A percentile compares a stretch with the other conserved stretches of the same genome.
phyloP scores from a whole-genome alignment of 2,888 invertebrate genomes.

The Apamea monoglypha region DNA sequence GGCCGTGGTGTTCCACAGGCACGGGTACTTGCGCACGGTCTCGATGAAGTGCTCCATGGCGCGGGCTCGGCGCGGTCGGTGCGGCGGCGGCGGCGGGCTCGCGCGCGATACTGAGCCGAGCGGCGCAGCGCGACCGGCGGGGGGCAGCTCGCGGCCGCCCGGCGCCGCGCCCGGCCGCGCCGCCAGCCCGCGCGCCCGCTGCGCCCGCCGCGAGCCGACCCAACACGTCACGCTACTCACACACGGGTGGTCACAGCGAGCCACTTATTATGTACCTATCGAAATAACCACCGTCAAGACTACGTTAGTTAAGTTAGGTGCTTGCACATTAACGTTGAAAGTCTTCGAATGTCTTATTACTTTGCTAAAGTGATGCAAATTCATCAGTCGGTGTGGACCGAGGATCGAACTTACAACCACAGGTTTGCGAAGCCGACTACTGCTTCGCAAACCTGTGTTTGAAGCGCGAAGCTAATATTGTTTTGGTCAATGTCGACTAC shows the following conservation, averaged over 20 bases:
- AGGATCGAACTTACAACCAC: not conserved
- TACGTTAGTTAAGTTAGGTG: not conserved
- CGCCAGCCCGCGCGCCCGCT: constrained; percentile 15
- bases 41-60: constrained; percentile 87
- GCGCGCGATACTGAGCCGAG: constrained; percentile 64
- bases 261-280: not conserved
- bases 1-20: constrained; percentile 88
- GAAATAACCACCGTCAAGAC: too few relatives aligned
- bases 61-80: constrained; percentile 62
- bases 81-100: constrained; percentile 68
- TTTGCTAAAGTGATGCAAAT: not conserved
- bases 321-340: not conserved
- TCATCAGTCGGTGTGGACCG: too few relatives aligned
- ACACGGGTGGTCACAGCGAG: not conserved
- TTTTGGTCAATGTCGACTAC: not conserved
- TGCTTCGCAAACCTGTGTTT: not conserved
- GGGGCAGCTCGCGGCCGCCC: constrained; percentile 48
- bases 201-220: constrained; percentile 10
- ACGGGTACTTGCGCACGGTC: constrained; percentile 86
- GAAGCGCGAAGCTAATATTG: not conserved
- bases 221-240: not conserved
- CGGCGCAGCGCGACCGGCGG: constrained; percentile 48
- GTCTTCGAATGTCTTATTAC: not conserved
- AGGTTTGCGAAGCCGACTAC: not conserved
- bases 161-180: constrained; percentile 47